Conservation (phyloP, 2,888 invertebrate genomes). For the Pediacus dermestoides region DNA sequence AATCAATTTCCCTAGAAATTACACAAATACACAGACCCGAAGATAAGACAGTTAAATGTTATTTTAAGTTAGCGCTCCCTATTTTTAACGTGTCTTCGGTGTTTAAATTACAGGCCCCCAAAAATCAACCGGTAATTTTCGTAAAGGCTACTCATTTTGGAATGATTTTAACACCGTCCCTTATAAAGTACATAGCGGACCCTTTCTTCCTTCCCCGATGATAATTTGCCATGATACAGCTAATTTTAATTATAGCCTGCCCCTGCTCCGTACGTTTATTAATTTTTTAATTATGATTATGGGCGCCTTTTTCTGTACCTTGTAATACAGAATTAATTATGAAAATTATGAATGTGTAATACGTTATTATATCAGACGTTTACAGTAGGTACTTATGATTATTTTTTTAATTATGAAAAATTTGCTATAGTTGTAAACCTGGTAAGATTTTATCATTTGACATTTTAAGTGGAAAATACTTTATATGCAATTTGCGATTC, state of each 20-base stretch:
- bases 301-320: no score
- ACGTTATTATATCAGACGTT: no score
- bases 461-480: no score
- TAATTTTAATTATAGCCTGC: slow-evolving; percentile 26
- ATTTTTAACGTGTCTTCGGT: slow-evolving; percentile 40
- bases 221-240: slow-evolving; percentile 31
- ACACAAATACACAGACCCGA: slow-evolving; percentile 44
- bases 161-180: slow-evolving; percentile 9
- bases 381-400: no score
- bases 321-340: no score
- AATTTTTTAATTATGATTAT: slow-evolving; percentile 13
- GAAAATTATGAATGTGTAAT: no score
- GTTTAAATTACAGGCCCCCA: slow-evolving; percentile 44
- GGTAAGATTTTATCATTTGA: no score
- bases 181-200: not conserved
- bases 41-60: slow-evolving; percentile 36
- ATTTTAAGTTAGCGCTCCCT: slow-evolving; percentile 30
- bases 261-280: slow-evolving; percentile 7
- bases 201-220: slow-evolving; percentile 13
- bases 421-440: no score
- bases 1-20: slow-evolving; percentile 36
- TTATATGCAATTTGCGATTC: no score
- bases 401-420: no score
- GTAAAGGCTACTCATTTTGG: slow-evolving; percentile 42
- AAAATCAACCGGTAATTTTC: slow-evolving; percentile 41